Conservation (phyloP, 2,113 vertebrate species). For the Gobius niger region DNA sequence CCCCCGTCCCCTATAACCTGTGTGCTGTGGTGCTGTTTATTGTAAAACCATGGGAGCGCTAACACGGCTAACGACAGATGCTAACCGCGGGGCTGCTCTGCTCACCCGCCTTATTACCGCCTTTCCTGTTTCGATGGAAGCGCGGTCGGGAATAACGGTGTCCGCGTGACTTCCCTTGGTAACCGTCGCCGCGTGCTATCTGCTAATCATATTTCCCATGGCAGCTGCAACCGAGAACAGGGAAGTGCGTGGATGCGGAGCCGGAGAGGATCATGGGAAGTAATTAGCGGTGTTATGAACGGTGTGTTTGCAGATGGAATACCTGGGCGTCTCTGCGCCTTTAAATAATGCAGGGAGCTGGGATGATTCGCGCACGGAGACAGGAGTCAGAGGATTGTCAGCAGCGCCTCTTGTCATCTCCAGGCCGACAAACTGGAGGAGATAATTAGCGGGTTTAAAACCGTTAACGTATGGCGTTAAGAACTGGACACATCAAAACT, state of each 20-base stretch:
- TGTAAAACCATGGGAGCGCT: slow-evolving; percentile 29
- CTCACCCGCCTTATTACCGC: slow-evolving; percentile 42
- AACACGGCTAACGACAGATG: slow-evolving; percentile 34
- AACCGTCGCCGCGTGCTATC: slow-evolving; percentile 51
- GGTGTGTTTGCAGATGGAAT: slow-evolving; percentile 37
- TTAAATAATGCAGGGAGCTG: slow-evolving; percentile 69
- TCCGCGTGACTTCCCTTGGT: slow-evolving; percentile 43
- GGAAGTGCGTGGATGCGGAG: slow-evolving; percentile 13
- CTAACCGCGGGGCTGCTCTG: slow-evolving; percentile 41
- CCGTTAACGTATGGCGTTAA: slow-evolving; percentile 26
- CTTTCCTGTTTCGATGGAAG: slow-evolving; percentile 27
- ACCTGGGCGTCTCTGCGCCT: slow-evolving; percentile 48
- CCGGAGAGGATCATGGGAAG: slow-evolving; percentile 22
- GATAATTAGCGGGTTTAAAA: slow-evolving; percentile 51
- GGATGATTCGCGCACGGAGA: slow-evolving; percentile 63
- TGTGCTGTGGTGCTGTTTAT: slow-evolving; percentile 28
- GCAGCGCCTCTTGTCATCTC: slow-evolving; percentile 53
- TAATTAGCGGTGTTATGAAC: slow-evolving; percentile 58
- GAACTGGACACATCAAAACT: slow-evolving; percentile 26
- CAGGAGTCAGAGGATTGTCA: slow-evolving; percentile 52
- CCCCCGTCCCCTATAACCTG: slow-evolving; percentile 25
- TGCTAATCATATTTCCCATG: slow-evolving; percentile 67
- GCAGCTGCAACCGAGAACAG: slow-evolving; percentile 44
- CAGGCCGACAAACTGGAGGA: slow-evolving; percentile 25
- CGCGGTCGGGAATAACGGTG: slow-evolving; percentile 39